phyloP scores from a whole-genome alignment of 2,888 invertebrate species.

The Antitype chi region DNA sequence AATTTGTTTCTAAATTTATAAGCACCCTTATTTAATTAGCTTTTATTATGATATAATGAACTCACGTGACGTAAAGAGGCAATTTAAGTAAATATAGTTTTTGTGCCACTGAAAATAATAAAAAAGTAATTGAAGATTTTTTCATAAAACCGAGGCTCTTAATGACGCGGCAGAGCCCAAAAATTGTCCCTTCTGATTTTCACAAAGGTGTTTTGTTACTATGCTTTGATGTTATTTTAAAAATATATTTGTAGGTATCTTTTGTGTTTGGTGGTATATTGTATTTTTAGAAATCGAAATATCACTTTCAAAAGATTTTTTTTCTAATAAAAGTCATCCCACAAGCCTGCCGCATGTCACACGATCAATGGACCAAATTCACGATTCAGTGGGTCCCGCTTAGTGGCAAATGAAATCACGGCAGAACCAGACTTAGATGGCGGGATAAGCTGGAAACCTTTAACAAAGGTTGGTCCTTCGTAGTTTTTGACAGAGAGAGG shows the following conservation, averaged over 20 bases:
- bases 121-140: constrained; percentile 1
- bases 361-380: too few relatives aligned
- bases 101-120: neutral
- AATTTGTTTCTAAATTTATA: neutral
- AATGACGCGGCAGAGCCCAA: constrained; percentile 2
- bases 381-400: too few relatives aligned
- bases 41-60: constrained; percentile 18
- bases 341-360: too few relatives aligned
- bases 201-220: constrained; percentile 35
- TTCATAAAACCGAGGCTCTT: constrained; percentile 4
- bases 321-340: constrained; percentile 6
- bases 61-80: constrained; percentile 1
- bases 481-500: too few relatives aligned
- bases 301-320: neutral
- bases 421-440: too few relatives aligned
- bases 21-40: constrained; percentile 23
- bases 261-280: constrained; percentile 5
- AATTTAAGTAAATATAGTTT: constrained; percentile 16
- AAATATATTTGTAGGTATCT: neutral
- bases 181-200: constrained; percentile 24
- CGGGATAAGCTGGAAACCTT: too few relatives aligned
- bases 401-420: too few relatives aligned
- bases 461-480: too few relatives aligned
- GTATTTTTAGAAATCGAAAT: constrained; percentile 6
- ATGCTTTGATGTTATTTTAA: constrained; percentile 29